Conservation (phyloP, 2,888 invertebrate genomes). For the Mesoligia furuncula region DNA sequence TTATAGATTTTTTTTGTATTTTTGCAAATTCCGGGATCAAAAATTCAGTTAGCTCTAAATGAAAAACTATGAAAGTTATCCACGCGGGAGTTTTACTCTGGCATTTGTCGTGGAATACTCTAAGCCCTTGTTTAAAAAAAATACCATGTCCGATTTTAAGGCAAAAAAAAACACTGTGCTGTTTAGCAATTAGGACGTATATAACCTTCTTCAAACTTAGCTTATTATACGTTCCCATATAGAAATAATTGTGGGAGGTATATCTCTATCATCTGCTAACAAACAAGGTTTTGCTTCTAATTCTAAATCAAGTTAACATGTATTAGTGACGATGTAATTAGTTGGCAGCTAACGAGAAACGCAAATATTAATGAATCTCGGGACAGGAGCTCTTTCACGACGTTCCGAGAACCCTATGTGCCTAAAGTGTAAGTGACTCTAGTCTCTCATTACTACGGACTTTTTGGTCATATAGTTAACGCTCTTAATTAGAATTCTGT, state of each 20-base stretch:
- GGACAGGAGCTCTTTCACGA: constrained; percentile 45
- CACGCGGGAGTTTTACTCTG: too few relatives aligned
- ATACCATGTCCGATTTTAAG: too few relatives aligned
- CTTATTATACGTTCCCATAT: not conserved
- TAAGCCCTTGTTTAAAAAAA: too few relatives aligned
- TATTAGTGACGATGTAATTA: constrained; percentile 69
- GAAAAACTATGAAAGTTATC: too few relatives aligned
- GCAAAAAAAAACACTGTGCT: too few relatives aligned
- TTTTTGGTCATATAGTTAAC: not conserved
- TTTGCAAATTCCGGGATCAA: too few relatives aligned
- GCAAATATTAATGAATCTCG: constrained; percentile 71
- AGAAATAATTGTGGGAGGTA: too few relatives aligned
- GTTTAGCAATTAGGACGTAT: not conserved
- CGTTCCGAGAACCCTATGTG: constrained; percentile 9
- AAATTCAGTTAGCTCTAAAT: too few relatives aligned
- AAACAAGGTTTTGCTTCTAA: constrained; percentile 49
- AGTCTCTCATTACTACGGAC: not conserved
- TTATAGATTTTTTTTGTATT: too few relatives aligned
- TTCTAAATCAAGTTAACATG: constrained; percentile 68
- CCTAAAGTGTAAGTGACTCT: not conserved
- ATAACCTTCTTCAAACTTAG: not conserved
- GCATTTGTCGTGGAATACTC: too few relatives aligned
- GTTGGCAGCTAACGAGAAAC: constrained; percentile 68
- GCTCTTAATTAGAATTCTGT: not conserved
- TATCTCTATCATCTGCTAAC: constrained; percentile 29